Evolutionary conservation across 92 coral and sea anemone genomes (phyloP).

Genomic region (Zoanthus gigantus): DNA sequence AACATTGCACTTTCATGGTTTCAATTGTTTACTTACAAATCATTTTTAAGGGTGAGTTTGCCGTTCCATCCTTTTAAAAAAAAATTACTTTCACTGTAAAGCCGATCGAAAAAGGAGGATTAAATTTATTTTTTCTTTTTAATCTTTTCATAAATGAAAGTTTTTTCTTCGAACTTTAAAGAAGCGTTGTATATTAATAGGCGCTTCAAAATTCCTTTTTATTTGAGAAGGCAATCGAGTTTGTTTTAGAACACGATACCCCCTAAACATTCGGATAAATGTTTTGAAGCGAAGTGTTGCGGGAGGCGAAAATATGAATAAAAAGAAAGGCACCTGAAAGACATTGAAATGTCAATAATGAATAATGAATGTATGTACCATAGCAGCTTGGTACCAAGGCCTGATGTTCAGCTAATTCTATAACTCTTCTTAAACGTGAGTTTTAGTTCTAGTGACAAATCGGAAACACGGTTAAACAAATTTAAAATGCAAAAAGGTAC

Average conservation of each 20-base stretch:
- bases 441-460: neutral
- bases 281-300: constrained; percentile 44
- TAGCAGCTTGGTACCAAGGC: constrained; percentile 42
- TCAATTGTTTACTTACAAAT: neutral
- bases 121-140: constrained; percentile 9
- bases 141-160: constrained; percentile 18
- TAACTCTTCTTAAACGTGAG: no score
- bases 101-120: constrained; percentile 10
- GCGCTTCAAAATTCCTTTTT: constrained; percentile 12
- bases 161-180: neutral
- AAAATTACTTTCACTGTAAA: constrained; percentile 3
- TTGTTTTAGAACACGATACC: constrained; percentile 37
- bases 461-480: neutral
- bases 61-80: neutral
- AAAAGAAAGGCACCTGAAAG: constrained; percentile 56
- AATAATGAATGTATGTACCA: constrained; percentile 70
- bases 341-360: constrained; percentile 67
- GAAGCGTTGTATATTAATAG: neutral
- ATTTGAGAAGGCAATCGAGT: neutral
- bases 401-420: neutral
- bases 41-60: neutral
- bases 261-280: constrained; percentile 31
- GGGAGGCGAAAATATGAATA: constrained; percentile 56
- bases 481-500: neutral
- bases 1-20: neutral